These are phyloP conservation scores for Volucella inanis DNA, from an alignment of 2,888 invertebrate genomes.

Conservation along the genomic window DNA sequence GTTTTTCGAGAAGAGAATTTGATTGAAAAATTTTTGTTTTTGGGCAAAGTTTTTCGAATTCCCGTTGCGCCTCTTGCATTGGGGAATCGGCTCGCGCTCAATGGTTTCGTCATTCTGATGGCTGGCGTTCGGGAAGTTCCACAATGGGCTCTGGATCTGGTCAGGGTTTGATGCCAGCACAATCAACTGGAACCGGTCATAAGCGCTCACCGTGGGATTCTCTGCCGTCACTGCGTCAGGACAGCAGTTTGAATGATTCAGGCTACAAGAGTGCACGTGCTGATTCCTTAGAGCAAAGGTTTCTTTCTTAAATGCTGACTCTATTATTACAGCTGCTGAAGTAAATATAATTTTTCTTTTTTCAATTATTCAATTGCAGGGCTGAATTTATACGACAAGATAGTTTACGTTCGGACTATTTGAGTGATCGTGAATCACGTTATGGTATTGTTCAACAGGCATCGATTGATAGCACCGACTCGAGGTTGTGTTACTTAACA, in stretches of 20 bases:
- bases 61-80: conserved; percentile 93
- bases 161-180: conserved; percentile 84
- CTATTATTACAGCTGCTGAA: conserved; percentile 22
- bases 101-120: conserved; percentile 95
- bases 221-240: conserved; percentile 92
- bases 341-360: conserved; percentile 15
- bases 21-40: conserved; percentile 54
- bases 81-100: conserved; percentile 94
- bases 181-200: conserved; percentile 84
- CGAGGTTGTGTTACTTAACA: conserved; percentile 95
- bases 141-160: conserved; percentile 86
- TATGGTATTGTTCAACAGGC: conserved; percentile 96
- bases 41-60: conserved; percentile 81
- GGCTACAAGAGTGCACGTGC: conserved; percentile 93
- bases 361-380: conserved; percentile 83
- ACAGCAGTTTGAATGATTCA: conserved; percentile 93
- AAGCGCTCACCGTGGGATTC: conserved; percentile 95
- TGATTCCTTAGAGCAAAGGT: conserved; percentile 95
- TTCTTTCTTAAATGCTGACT: conserved; percentile 47
- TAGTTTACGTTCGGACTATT: conserved; percentile 93
- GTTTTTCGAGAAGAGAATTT: conserved; percentile 17
- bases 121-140: conserved; percentile 91
- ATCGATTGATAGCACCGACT: conserved; percentile 96
- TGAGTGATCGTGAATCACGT: conserved; percentile 94
- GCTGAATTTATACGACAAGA: conserved; percentile 94